A percentile compares a stretch with the other conserved stretches of the same genome.
phyloP scores from a whole-genome alignment of 1,140 invertebrate genomes.

The Sarcophaga peregrina region DNA sequence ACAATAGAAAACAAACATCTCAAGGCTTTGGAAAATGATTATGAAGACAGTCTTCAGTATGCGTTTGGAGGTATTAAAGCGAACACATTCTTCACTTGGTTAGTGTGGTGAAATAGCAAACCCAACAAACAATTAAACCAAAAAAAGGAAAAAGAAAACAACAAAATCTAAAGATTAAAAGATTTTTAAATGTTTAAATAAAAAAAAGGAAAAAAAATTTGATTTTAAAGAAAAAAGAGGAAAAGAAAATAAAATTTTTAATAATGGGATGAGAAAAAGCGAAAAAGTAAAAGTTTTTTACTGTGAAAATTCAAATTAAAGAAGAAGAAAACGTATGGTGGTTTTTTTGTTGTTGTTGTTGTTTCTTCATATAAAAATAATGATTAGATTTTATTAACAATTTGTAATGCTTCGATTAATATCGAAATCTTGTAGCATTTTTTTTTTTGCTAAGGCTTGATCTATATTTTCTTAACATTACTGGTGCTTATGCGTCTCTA shows the following conservation, averaged over 20 bases:
- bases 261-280: not conserved
- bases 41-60: not conserved
- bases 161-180: not conserved
- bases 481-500: no score
- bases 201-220: constrained; percentile 17
- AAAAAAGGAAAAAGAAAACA: not conserved
- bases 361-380: constrained; percentile 14
- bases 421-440: constrained; percentile 45
- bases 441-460: not conserved
- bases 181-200: not conserved
- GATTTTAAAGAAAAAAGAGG: not conserved
- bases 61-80: not conserved
- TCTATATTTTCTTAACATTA: no score
- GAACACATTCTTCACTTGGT: not conserved
- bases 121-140: not conserved
- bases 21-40: not conserved
- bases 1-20: no score
- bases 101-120: not conserved
- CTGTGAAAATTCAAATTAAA: not conserved
- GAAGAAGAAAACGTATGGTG: no score
- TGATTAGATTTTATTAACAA: constrained; percentile 60
- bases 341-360: not conserved
- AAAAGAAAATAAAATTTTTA: not conserved
- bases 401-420: constrained; percentile 63
- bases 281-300: constrained; percentile 29